These are phyloP conservation scores for Cairina moschata DNA, from an alignment of 2,113 vertebrate species.

Conservation along the genomic window DNA sequence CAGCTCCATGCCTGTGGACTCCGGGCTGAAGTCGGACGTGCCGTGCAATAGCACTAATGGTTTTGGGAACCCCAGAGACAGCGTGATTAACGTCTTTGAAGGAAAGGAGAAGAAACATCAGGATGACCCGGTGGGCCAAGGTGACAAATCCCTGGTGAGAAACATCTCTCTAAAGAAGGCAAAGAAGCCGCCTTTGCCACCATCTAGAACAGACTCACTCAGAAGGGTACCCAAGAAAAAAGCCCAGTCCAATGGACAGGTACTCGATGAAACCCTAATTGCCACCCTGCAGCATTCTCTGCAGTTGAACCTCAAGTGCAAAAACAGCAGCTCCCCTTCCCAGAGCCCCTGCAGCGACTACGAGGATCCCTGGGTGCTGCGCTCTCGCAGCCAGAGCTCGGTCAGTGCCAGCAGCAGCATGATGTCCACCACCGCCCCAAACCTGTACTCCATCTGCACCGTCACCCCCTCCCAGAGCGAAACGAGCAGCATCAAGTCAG, in stretches of 20 bases:
- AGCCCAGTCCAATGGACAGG: conserved; percentile 72
- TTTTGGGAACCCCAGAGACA: conserved; percentile 83
- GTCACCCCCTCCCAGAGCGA: conserved; percentile 93
- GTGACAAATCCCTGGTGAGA: conserved; percentile 84
- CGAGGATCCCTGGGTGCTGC: conserved; percentile 92
- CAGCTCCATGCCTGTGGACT: conserved; percentile 82
- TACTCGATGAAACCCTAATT: conserved; percentile 91
- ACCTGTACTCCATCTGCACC: conserved; percentile 87
- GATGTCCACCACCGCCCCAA: conserved; percentile 81
- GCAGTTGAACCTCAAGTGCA: conserved; percentile 85
- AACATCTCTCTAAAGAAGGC: conserved; percentile 94
- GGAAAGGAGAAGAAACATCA: conserved; percentile 77
- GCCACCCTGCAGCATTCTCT: conserved; percentile 93
- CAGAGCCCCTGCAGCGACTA: conserved; percentile 94
- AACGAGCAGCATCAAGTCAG: conserved; percentile 92
- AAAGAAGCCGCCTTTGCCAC: conserved; percentile 92
- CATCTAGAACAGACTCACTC: conserved; percentile 93
- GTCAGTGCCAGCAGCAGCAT: conserved; percentile 87
- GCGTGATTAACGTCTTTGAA: conserved; percentile 85
- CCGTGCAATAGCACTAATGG: conserved; percentile 70
- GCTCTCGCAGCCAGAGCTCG: conserved; percentile 92
- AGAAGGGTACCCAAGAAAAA: conserved; percentile 85
- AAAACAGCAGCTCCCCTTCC: conserved; percentile 86
- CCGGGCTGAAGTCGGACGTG: conserved; percentile 76
- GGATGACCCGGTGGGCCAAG: conserved; percentile 76